Percentiles rank a stretch among this genome's conserved stretches.
These are phyloP conservation scores for Amblyopsis hoosieri DNA, from an alignment of 2,797 vertebrate genomes.

Conservation along the genomic window DNA sequence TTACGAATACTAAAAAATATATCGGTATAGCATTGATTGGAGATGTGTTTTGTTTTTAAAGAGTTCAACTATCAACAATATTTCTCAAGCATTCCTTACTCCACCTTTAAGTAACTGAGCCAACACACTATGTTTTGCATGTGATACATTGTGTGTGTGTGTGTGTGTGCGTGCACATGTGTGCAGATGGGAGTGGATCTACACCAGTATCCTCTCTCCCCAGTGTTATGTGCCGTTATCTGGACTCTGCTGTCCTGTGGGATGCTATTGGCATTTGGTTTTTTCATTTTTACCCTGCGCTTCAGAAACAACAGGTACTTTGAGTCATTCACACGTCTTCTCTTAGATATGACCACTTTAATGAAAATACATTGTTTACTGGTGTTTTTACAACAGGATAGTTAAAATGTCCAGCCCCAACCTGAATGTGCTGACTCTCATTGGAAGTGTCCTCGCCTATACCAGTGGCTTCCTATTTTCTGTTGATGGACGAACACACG, in stretches of 20 bases:
- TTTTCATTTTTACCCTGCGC: conserved; percentile 90
- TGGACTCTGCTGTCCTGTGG: conserved; percentile 91
- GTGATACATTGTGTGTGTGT: conserved; percentile 15
- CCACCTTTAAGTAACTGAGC: too few relatives aligned
- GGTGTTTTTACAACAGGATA: conserved; percentile 79
- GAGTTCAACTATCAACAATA: too few relatives aligned
- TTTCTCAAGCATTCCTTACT: too few relatives aligned
- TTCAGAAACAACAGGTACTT: conserved; percentile 93
- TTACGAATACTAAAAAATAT: too few relatives aligned
- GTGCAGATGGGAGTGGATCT: conserved; percentile 64
- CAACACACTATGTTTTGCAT: conserved; percentile 1
- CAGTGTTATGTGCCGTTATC: conserved; percentile 81
- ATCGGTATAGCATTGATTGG: too few relatives aligned
- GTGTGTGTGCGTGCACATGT: conserved; percentile 44
- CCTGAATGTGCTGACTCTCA: conserved; percentile 89
- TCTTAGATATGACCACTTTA: not conserved
- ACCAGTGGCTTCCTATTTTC: conserved; percentile 91
- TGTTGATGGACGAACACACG: conserved; percentile 73
- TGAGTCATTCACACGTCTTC: not conserved
- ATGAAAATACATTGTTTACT: not conserved
- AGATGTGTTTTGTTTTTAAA: too few relatives aligned
- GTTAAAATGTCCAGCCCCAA: conserved; percentile 99
- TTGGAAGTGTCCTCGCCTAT: conserved; percentile 91
- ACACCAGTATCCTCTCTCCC: conserved; percentile 71
- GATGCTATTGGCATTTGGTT: conserved; percentile 85